Percentiles rank a stretch among this genome's conserved stretches.
phyloP scores from a whole-genome alignment of 2,888 invertebrate species.

The Sarcophaga rosellei region DNA sequence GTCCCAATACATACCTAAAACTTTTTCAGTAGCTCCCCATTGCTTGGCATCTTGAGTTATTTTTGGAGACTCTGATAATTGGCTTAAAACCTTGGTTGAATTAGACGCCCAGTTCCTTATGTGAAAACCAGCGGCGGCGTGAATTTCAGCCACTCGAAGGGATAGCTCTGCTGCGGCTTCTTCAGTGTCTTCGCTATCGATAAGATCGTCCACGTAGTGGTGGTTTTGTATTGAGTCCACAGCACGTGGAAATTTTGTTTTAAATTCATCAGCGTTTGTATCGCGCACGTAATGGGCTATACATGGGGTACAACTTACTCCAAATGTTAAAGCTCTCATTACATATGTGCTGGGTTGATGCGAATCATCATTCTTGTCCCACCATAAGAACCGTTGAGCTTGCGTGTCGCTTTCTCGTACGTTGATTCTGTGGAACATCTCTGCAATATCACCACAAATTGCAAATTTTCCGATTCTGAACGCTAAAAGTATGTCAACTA shows the following conservation, averaged over 20 bases:
- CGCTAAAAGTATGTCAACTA: constrained; percentile 27
- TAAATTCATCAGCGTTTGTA: constrained; percentile 21
- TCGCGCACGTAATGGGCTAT: constrained; percentile 40
- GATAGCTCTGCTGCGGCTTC: neutral
- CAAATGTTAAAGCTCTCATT: constrained; percentile 53
- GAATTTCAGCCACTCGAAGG: neutral
- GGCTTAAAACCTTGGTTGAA: constrained; percentile 12
- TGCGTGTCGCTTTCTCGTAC: constrained; percentile 62
- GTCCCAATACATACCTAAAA: constrained; percentile 63
- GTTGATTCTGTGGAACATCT: constrained; percentile 66
- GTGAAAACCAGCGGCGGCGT: constrained; percentile 5
- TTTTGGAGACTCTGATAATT: constrained; percentile 16
- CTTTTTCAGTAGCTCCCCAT: constrained; percentile 51
- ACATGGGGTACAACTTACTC: constrained; percentile 7
- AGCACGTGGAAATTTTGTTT: neutral
- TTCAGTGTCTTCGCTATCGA: constrained; percentile 40
- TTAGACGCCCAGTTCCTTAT: constrained; percentile 52
- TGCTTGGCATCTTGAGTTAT: neutral
- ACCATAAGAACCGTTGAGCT: constrained; percentile 44
- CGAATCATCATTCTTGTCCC: constrained; percentile 28
- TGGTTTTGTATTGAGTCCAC: constrained; percentile 36
- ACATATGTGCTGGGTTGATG: constrained; percentile 16
- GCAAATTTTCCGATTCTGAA: constrained; percentile 43
- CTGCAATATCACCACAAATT: constrained; percentile 63
- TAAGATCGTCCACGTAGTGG: constrained; percentile 28